Evolutionary conservation across 2,113 vertebrate species (phyloP).

Genomic region (Xenopus tropicalis): UCB_Xtro_10.0 CM004446.2:118306001-118306500

Average conservation of each 20-base stretch:
- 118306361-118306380: slow-evolving; percentile 24
- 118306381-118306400: slow-evolving; percentile 43
- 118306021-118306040: slow-evolving; percentile 86
- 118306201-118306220: slow-evolving; percentile 22
- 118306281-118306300: background rate
- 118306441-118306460: slow-evolving; percentile 57
- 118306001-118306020: slow-evolving; percentile 85
- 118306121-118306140: slow-evolving; percentile 83
- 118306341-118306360: background rate
- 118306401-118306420: slow-evolving; percentile 50
- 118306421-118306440: slow-evolving; percentile 55
- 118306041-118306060: slow-evolving; percentile 95
- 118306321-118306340: slow-evolving; percentile 1
- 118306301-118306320: background rate
- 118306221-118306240: background rate
- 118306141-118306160: slow-evolving; percentile 87
- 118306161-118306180: slow-evolving; percentile 90
- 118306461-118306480: slow-evolving; percentile 56
- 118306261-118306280: background rate
- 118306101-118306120: slow-evolving; percentile 79
- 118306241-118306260: background rate
- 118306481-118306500: slow-evolving; percentile 41
- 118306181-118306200: slow-evolving; percentile 77
- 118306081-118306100: slow-evolving; percentile 94
- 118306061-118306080: slow-evolving; percentile 99